These are phyloP conservation scores for Bos javanicus DNA, from an alignment of 2,113 vertebrate genomes.

Conservation along the genomic window DNA sequence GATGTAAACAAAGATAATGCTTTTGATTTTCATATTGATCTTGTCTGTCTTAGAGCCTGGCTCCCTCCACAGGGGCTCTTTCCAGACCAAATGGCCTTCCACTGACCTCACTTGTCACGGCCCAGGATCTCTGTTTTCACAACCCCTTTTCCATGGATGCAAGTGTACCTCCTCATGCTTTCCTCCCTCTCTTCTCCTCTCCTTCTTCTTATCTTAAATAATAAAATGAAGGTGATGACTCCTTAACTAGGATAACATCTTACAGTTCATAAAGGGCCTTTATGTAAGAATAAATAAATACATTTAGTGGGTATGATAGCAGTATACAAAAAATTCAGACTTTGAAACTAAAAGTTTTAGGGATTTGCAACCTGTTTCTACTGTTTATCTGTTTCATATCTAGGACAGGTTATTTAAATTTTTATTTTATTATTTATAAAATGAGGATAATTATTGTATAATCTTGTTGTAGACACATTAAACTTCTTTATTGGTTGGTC, in stretches of 20 bases:
- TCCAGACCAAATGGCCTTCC: conserved; percentile 59
- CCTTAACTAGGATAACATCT: not conserved
- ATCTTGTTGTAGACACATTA: not conserved
- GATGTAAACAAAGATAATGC: conserved; percentile 82
- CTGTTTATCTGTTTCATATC: not conserved
- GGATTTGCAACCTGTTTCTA: not conserved
- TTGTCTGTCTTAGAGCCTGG: conserved; percentile 61
- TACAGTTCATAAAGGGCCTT: not conserved
- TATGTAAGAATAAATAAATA: not conserved
- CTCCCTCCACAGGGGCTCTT: conserved; percentile 54
- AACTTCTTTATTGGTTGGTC: not conserved
- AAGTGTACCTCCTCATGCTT: not conserved
- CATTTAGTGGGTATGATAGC: not conserved
- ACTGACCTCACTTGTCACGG: conserved; percentile 7
- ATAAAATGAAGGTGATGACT: not conserved
- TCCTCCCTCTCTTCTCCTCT: not conserved
- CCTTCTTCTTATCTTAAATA: not conserved
- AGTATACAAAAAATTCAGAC: not conserved
- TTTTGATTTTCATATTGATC: conserved; percentile 84
- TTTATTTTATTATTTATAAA: not conserved
- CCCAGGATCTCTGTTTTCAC: not conserved
- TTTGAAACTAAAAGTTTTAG: not conserved
- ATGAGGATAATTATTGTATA: not conserved
- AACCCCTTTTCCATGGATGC: not conserved
- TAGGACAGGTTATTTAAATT: not conserved